Evolutionary conservation across 2,113 vertebrate genomes (phyloP).

Genomic region (Tamias sibiricus): DNA sequence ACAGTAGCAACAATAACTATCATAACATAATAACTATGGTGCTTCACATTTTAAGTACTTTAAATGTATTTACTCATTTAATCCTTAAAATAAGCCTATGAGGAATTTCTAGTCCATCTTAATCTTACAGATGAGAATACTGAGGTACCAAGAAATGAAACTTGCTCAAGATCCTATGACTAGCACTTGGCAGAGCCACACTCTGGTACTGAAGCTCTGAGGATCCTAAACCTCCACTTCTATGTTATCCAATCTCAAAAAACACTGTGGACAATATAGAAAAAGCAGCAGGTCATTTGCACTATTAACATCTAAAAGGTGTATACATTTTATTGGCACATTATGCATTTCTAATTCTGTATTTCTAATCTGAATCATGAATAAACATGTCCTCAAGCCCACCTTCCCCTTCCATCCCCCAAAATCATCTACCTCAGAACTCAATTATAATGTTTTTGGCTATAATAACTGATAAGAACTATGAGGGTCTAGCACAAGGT

Average conservation of each 20-base stretch:
- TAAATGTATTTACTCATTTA: not conserved
- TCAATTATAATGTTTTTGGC: not conserved
- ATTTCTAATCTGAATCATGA: not conserved
- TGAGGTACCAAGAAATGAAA: not conserved
- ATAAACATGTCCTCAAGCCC: not conserved
- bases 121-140: not conserved
- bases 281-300: not conserved
- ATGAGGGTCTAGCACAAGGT: not conserved
- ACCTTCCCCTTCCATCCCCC: not conserved
- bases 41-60: not conserved
- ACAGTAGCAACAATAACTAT: not conserved
- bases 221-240: not conserved
- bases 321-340: not conserved
- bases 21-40: not conserved
- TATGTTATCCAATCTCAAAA: not conserved
- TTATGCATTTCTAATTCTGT: slow-evolving; percentile 5
- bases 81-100: not conserved
- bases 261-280: not conserved
- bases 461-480: not conserved
- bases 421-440: not conserved
- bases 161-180: not conserved
- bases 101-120: not conserved
- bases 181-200: not conserved
- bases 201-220: not conserved
- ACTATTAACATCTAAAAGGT: not conserved